Base-by-base conservation (phyloP, 2,113 vertebrate genomes). In the Erinaceus europaeus region DNA sequence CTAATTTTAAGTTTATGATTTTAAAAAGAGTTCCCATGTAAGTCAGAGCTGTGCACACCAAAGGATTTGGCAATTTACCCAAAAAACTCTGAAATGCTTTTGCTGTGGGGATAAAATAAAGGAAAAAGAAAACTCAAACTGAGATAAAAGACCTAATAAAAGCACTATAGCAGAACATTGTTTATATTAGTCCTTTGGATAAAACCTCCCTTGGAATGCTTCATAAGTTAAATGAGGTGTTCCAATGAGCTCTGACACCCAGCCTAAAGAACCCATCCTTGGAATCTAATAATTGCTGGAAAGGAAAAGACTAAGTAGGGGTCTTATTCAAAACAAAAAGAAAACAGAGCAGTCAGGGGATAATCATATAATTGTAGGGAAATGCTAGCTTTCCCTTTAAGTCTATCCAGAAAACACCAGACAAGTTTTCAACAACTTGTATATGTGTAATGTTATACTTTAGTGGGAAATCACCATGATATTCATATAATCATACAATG, bases 121-220 rank as follows among this genome's bases (percentile, higher is more conserved):
- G 77, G 67, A 80, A 57, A 93, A 86, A 86, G 55, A 79, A 38
- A 94, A 78, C 32, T 62, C 74, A 82, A 21, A 71, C 48, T 77
- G 65, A 91, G 18, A 52, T 68, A 73, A 84, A n/a, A 86, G 62
- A 79, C n/a, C 76, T 10, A 40, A 77, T 69, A 44, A 62, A 76
- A 50, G n/a, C 55, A 73, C 84, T 77, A 62, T 9, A 85, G 75
- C 34, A 78, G 32, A 75, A 72, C 44, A 73, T 48, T 68, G n/a
- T 88, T 89, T 85, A 67, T 71, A 82, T 83, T 92, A 79, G n/a
- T n/a, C n/a, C n/a, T n/a, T n/a, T n/a, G 90, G 78, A 79, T 82
- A 74, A 64, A 65, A 65, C 11, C 17, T 38, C 17, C 65, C 74
- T 62, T 53, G 32, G 69, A 64, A 38, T 44, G 29, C 25, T 84